Percentiles rank a stretch among this genome's conserved stretches.
Evolutionary conservation across 2,888 invertebrate genomes (phyloP).

Genomic region (Xestobium rufovillosum): DNA sequence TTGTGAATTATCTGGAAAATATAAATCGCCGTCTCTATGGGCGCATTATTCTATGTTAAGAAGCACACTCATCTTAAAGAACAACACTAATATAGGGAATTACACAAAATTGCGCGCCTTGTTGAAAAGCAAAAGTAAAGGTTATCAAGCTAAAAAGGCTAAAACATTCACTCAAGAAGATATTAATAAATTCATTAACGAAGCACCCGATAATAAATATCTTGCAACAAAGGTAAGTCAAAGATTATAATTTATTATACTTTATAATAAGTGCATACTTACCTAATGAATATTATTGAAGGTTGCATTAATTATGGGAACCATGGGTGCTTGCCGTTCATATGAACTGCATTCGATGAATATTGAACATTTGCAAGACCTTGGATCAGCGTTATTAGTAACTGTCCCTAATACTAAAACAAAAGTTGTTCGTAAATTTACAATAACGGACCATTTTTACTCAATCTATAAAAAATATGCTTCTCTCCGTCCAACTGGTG

Average conservation of each 20-base stretch:
- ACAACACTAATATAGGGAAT: slow-evolving; percentile 19
- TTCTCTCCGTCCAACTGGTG: slow-evolving; percentile 14
- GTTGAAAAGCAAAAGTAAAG: slow-evolving; percentile 26
- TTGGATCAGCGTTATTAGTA: slow-evolving; percentile 12
- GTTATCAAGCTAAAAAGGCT: slow-evolving; percentile 29
- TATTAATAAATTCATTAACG: slow-evolving; percentile 25
- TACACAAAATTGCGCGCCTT: slow-evolving; percentile 22
- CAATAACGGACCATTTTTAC: slow-evolving; percentile 9
- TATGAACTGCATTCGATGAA: slow-evolving; percentile 19
- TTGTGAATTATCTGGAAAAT: slow-evolving; percentile 18
- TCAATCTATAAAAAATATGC: slow-evolving; percentile 15
- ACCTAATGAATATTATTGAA: too few relatives aligned
- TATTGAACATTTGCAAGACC: slow-evolving; percentile 15
- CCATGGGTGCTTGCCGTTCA: slow-evolving; percentile 20
- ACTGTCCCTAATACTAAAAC: slow-evolving; percentile 16
- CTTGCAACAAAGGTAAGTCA: slow-evolving; percentile 22
- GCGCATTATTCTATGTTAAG: slow-evolving; percentile 20
- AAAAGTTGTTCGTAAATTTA: slow-evolving; percentile 16
- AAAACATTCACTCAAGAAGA: slow-evolving; percentile 27
- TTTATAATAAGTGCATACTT: too few relatives aligned
- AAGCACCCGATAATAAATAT: slow-evolving; percentile 26
- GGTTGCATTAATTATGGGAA: slow-evolving; percentile 18
- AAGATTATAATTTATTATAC: slow-evolving; percentile 5
- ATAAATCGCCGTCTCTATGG: slow-evolving; percentile 22
- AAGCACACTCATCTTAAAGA: slow-evolving; percentile 18